Base-by-base conservation (phyloP, 2,888 invertebrate species). In the Hetaerina titia region DNA sequence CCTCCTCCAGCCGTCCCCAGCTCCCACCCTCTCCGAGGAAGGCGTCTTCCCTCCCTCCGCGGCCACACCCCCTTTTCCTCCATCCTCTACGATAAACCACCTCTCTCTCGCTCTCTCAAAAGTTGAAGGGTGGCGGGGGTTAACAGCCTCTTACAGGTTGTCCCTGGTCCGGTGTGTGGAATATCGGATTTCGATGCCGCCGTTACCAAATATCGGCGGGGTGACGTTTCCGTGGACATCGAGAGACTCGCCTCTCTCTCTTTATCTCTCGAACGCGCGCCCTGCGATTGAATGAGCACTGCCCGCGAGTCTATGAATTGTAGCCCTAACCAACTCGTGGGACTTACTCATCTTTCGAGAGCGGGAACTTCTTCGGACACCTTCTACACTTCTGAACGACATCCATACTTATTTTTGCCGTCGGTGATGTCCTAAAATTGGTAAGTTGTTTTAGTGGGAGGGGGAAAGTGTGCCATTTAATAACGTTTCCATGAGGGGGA, bases 111-210 rank as follows among this genome's bases (percentile, higher is more conserved):
- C 69, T 17, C 45, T 9, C 69, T 81, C 81, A 2, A 45, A 45
- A 45, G 8, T 31, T 15, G 81, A 81, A 81, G 81, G 69, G 11
- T 81, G 81, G 81, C 60, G 60, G 60, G 13, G 60, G 81, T 13
- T 81, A 81, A 81, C 25, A 4, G 81, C 81, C 81, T 81, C 81
- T 31, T 31, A 81, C 25, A n/a, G 81, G 81, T 45, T 31, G 11
- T 81, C 31, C 31, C 31, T n/a, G n/a, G n/a, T n/a, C 69, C 22
- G n/a, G 11, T 6, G 69, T n/a, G 69, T 81, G 25, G 81, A 81
- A 81, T 81, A 81, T 81, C 81, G 31, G 31, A 81, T 81, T 81
- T 81, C 81, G 81, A 31, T 81, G 81, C n/a, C 81, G 81, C n/a
- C 81, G 81, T 81, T 25, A 6, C 81, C 25, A 11, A 81, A 81